These are phyloP conservation scores for Scaptomyza tumidula DNA, from an alignment of 2,888 invertebrate genomes.

Conservation along the genomic window DNA sequence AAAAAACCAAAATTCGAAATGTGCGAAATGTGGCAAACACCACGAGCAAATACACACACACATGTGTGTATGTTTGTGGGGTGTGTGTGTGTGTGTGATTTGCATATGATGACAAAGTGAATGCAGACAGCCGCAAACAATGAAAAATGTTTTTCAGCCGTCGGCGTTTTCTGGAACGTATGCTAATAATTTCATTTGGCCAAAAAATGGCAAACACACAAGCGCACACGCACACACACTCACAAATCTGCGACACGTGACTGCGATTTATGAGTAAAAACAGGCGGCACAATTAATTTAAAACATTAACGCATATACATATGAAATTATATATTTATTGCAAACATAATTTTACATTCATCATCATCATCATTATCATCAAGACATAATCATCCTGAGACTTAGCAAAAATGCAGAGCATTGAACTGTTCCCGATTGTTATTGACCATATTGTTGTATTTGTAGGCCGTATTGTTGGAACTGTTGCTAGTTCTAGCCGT, in stretches of 20 bases:
- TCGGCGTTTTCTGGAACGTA: conserved; percentile 41
- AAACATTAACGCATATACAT: conserved; percentile 50
- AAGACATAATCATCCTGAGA: conserved; percentile 2
- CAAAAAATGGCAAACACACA: conserved; percentile 14
- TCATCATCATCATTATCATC: conserved; percentile 5
- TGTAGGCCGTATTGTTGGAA: conserved; percentile 49
- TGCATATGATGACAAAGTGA: conserved; percentile 73
- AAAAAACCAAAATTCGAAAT: conserved; percentile 71
- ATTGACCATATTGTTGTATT: conserved; percentile 82
- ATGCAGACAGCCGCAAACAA: conserved; percentile 78
- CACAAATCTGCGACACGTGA: conserved; percentile 56
- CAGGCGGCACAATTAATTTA: conserved; percentile 62
- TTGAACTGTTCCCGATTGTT: conserved; percentile 83
- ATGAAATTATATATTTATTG: conserved; percentile 54
- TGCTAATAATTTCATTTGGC: conserved; percentile 70
- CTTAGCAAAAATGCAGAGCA: conserved; percentile 81
- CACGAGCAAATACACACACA: conserved; percentile 22
- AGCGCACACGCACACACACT: conserved; percentile 6
- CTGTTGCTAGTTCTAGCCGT: conserved; percentile 3
- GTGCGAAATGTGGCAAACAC: conserved; percentile 62
- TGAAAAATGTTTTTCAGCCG: conserved; percentile 73
- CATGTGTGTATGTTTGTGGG: neutral
- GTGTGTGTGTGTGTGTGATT: conserved; percentile 41
- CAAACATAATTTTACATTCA: conserved; percentile 37
- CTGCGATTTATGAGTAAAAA: conserved; percentile 68